Percentiles rank a stretch among this genome's conserved stretches.
Conservation (phyloP, 1,140 invertebrate genomes). For the Calosoma granatense region DNA sequence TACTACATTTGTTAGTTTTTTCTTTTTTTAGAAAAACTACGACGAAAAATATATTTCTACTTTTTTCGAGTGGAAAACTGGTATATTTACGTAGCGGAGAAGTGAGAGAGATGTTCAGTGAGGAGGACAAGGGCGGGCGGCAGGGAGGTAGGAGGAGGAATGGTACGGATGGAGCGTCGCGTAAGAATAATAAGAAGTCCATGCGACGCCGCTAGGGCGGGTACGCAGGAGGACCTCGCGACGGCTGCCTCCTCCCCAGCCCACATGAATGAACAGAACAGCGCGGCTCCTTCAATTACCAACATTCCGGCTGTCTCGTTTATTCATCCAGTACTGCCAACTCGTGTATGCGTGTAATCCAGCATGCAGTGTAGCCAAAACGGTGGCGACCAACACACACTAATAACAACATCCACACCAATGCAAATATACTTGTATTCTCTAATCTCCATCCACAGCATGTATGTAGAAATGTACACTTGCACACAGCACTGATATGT, state of each 20-base stretch:
- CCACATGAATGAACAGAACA: not conserved
- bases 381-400: not conserved
- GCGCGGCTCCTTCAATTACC: conserved; percentile 2
- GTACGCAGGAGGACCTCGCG: not conserved
- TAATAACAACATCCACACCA: not conserved
- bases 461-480: too few relatives aligned
- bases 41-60: too few relatives aligned
- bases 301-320: conserved; percentile 5
- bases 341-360: not conserved
- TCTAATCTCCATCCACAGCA: too few relatives aligned
- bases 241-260: not conserved
- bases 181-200: not conserved
- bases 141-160: too few relatives aligned
- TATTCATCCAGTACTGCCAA: not conserved
- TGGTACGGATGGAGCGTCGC: not conserved
- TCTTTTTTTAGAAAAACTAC: too few relatives aligned
- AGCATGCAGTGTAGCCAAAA: not conserved
- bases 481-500: too few relatives aligned
- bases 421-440: not conserved
- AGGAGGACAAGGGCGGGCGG: too few relatives aligned
- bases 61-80: too few relatives aligned
- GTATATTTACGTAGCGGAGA: too few relatives aligned
- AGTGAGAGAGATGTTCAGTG: too few relatives aligned
- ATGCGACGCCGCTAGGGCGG: not conserved
- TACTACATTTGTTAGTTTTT: too few relatives aligned